Evolutionary conservation across 1,140 invertebrate genomes (phyloP).

Genomic region (Drosophila simulans): DNA sequence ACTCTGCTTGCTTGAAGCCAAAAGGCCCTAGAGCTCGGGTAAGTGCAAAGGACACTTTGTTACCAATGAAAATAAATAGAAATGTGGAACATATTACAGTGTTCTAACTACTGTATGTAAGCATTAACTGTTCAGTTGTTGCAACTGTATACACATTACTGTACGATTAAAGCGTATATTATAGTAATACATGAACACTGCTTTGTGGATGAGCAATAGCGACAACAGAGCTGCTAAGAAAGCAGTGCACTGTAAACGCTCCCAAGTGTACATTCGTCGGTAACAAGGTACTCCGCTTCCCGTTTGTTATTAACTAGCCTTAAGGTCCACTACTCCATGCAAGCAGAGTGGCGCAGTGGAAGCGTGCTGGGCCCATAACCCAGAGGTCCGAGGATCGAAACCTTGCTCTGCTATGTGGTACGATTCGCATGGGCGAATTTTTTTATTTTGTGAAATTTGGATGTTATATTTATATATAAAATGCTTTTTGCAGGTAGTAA

Average conservation of each 20-base stretch:
- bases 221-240: background rate
- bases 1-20: constrained; percentile 89
- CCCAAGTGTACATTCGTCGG: background rate
- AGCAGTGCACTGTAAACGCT: background rate
- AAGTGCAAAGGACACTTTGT: background rate
- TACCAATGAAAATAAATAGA: too few species aligned
- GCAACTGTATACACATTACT: too few species aligned
- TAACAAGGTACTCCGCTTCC: background rate
- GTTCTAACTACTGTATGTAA: too few species aligned
- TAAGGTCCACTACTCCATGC: rapidly evolving
- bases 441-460: background rate
- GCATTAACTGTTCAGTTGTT: too few species aligned
- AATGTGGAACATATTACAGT: too few species aligned
- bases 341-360: constrained; percentile 98
- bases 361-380: constrained; percentile 99
- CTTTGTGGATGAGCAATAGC: background rate
- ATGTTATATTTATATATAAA: background rate
- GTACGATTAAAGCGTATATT: too few species aligned
- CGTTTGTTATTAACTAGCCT: background rate
- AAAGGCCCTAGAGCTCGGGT: background rate
- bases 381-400: constrained; percentile 98
- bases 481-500: background rate
- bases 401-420: constrained; percentile 92
- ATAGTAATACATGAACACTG: background rate
- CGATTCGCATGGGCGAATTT: background rate